phyloP scores from a whole-genome alignment of 2,888 invertebrate genomes.

The Apoderus coryli region DNA sequence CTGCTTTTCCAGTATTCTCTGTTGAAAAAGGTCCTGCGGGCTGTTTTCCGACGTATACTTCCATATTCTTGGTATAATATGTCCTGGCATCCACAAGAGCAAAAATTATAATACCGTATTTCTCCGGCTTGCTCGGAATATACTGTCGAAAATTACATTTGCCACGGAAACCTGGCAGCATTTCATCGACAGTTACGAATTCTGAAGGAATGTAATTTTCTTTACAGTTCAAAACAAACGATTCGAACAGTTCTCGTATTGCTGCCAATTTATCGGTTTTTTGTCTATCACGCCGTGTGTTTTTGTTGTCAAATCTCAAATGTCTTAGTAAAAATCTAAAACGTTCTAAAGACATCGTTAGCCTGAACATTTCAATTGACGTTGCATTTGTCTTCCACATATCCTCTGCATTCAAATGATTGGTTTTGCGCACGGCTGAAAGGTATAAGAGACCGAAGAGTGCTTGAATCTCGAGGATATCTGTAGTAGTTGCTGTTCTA shows the following conservation, averaged over 20 bases:
- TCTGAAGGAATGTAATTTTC: constrained; percentile 9
- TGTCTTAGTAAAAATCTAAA: too few relatives aligned
- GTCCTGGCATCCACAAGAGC: constrained; percentile 10
- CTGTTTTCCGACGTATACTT: constrained; percentile 12
- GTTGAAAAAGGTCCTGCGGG: constrained; percentile 9
- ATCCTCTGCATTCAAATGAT: too few relatives aligned
- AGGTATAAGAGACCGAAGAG: too few relatives aligned
- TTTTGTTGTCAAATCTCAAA: constrained; percentile 6
- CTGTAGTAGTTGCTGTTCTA: too few relatives aligned
- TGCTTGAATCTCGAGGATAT: too few relatives aligned
- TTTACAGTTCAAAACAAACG: constrained; percentile 6
- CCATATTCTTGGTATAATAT: constrained; percentile 11
- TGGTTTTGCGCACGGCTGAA: too few relatives aligned
- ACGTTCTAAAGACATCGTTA: too few relatives aligned
- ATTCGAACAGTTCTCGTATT: constrained; percentile 14
- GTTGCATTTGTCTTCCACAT: too few relatives aligned
- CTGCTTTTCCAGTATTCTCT: constrained; percentile 8
- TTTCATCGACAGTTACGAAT: constrained; percentile 8
- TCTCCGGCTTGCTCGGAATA: too few relatives aligned
- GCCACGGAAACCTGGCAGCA: constrained; percentile 7
- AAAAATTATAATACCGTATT: constrained; percentile 12
- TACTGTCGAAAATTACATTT: constrained; percentile 9
- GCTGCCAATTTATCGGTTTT: too few relatives aligned
- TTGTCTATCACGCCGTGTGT: constrained; percentile 5
- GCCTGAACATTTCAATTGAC: too few relatives aligned